These are phyloP conservation scores for Heteropelma amictum DNA, from an alignment of 2,888 invertebrate genomes.

Conservation along the genomic window DNA sequence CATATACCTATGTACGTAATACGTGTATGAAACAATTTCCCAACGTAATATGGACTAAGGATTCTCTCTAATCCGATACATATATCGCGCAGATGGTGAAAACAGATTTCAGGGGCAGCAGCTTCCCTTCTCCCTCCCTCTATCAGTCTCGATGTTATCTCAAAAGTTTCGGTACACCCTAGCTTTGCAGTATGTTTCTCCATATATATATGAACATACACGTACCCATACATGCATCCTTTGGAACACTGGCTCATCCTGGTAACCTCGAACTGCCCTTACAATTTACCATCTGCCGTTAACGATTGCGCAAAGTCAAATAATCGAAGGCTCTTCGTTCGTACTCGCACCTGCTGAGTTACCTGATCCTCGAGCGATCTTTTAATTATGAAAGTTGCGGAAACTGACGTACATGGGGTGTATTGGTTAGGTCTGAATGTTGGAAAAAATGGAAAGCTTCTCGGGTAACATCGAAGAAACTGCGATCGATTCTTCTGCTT, in stretches of 20 bases:
- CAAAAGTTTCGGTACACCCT: constrained; percentile 12
- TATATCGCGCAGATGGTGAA: constrained; percentile 2
- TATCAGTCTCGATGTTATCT: not conserved
- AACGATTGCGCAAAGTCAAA: constrained; percentile 7
- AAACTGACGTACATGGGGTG: too few relatives aligned
- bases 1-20: not conserved
- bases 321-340: not conserved
- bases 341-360: not conserved
- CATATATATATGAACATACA: not conserved
- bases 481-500: too few relatives aligned
- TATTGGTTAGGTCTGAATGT: too few relatives aligned
- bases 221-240: too few relatives aligned
- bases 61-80: constrained; percentile 37
- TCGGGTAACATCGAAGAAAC: too few relatives aligned
- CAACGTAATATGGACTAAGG: not conserved
- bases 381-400: too few relatives aligned
- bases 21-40: not conserved
- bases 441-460: too few relatives aligned
- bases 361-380: too few relatives aligned
- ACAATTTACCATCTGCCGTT: constrained; percentile 2
- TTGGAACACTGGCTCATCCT: too few relatives aligned
- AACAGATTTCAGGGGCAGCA: constrained; percentile 13
- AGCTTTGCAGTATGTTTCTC: not conserved
- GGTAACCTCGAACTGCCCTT: not conserved
- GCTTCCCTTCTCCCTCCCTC: not conserved